Evolutionary conservation across 2,888 invertebrate species (phyloP), one percentile per base, ranked within the genome.

Genomic region (Apodemia duryi): DNA sequence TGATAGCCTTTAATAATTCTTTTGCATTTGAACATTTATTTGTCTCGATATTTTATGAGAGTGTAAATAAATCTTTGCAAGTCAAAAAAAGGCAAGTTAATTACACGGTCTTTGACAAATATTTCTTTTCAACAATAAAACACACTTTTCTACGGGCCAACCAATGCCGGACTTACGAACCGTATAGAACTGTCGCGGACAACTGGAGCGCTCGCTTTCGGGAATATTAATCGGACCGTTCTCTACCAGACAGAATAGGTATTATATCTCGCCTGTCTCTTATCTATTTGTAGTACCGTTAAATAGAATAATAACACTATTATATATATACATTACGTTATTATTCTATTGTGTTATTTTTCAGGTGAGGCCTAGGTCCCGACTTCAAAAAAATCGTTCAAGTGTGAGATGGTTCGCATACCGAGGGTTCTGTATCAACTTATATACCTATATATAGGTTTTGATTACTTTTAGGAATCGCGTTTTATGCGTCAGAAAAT

Each of bases 101-200:
- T 87, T 80, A 83, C 81, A 82, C 77, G 77, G 79, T 78, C 83
- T 87, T 86, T 85, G 86, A 85, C 85, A 88, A 87, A 90, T 87
- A 89, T 83, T 86, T 87, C 88, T 88, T 83, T 82, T 84, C 84
- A 83, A 89, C 85, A 88, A 89, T 88, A 88, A 89, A 88, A 87
- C 90, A 87, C 84, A 84, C 78, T 75, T 87, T 89, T 88, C 86
- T 88, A 86, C 82, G 81, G 82, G 80, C 80, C 73, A 71, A 79
- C 77, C 75, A 77, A 78, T 76, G 75, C 76, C 74, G 79, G 77
- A 75, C 82, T 76, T 80, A 84, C 77, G 81, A 84, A 82, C 52
- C 82, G 86, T 81, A 83, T 80, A 85, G 86, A 87, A 80, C 85
- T 84, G 89, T 88, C 90, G 84, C 80, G 77, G 74, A 79, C 89